phyloP scores from a whole-genome alignment of 2,888 invertebrate genomes.

The Conus canariensis region DNA sequence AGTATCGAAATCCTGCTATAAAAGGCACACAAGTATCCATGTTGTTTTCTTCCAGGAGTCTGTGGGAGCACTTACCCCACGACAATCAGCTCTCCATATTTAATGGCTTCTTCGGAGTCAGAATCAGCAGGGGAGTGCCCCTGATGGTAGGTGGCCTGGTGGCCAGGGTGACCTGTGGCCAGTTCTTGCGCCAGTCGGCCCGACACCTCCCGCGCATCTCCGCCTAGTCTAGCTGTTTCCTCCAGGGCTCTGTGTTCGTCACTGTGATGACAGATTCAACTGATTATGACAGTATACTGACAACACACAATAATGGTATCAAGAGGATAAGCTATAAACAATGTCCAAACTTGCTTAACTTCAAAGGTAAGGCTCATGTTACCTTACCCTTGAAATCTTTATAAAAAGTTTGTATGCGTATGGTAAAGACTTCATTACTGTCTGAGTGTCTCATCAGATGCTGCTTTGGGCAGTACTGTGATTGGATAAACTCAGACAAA shows the following conservation, averaged over 20 bases:
- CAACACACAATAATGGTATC: neutral
- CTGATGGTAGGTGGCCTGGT: slow-evolving; percentile 16
- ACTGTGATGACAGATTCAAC: neutral
- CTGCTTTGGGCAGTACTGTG: no score
- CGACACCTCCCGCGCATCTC: slow-evolving; percentile 31
- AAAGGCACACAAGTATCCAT: no score
- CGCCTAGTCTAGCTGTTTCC: slow-evolving; percentile 16
- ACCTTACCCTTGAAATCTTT: no score
- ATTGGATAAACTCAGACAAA: no score
- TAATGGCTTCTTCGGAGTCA: slow-evolving; percentile 55
- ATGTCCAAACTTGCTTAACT: no score
- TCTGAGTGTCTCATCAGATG: no score
- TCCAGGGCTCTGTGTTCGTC: slow-evolving; percentile 28
- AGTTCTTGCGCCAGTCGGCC: slow-evolving; percentile 38
- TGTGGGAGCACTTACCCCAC: slow-evolving; percentile 62
- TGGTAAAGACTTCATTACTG: no score
- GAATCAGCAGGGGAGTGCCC: slow-evolving; percentile 16
- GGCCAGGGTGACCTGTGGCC: slow-evolving; percentile 25
- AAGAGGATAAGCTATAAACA: no score
- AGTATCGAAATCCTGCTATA: no score
- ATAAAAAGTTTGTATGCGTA: no score
- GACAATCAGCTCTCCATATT: slow-evolving; percentile 73
- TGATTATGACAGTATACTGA: neutral
- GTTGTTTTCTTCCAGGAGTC: no score
- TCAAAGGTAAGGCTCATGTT: no score